Evolutionary conservation across 2,113 vertebrate species (phyloP).

Genomic region (Brachyhypopomus gauderio): DNA sequence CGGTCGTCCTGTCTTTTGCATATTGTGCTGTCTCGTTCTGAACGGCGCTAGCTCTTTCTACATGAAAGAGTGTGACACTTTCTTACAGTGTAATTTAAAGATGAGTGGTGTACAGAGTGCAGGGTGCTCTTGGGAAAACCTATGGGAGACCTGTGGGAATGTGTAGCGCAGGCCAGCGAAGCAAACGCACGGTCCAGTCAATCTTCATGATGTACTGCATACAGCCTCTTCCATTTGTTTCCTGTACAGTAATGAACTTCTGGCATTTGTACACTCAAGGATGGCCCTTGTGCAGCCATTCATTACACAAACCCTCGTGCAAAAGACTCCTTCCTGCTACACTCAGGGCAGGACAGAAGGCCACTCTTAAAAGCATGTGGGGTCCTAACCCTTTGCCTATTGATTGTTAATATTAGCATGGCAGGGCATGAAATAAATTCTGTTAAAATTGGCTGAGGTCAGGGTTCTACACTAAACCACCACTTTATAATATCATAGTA

Average conservation of each 20-base stretch:
- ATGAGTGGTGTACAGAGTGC: slow-evolving; percentile 30
- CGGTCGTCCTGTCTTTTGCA: slow-evolving; percentile 60
- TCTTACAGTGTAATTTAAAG: slow-evolving; percentile 35
- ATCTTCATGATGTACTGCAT: slow-evolving; percentile 26
- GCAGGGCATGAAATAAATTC: neutral
- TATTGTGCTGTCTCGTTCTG: slow-evolving; percentile 55
- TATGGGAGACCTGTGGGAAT: slow-evolving; percentile 8
- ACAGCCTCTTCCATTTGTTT: neutral
- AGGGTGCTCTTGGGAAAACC: slow-evolving; percentile 24
- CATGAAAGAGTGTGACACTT: slow-evolving; percentile 2
- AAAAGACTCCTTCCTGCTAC: neutral
- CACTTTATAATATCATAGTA: too few species aligned
- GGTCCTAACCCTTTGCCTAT: neutral
- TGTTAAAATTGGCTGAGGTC: neutral
- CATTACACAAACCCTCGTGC: neutral
- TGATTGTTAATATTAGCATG: neutral
- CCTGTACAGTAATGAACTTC: neutral
- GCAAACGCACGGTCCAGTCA: slow-evolving; percentile 19
- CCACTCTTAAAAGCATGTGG: neutral
- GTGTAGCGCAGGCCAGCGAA: slow-evolving; percentile 11
- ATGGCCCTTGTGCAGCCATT: neutral
- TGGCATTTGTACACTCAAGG: neutral
- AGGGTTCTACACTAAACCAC: neutral
- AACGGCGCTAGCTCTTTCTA: slow-evolving; percentile 43
- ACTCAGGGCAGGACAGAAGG: neutral